These are phyloP conservation scores for Misgurnus mizolepis DNA, from an alignment of 2,113 vertebrate species.

Conservation along the genomic window DNA sequence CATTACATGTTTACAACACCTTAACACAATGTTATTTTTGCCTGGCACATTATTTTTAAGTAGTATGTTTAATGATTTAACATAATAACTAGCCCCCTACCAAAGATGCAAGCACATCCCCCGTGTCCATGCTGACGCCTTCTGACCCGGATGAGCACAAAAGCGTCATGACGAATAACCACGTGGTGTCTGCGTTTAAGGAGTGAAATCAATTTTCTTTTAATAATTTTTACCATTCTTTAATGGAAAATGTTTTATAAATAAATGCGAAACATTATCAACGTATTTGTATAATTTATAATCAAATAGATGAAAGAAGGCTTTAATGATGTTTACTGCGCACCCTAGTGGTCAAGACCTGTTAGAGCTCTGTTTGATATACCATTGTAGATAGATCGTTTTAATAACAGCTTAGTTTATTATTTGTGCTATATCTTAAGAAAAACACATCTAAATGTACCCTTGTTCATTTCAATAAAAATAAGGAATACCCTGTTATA, in stretches of 20 bases:
- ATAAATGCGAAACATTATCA: too few species aligned
- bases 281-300: too few species aligned
- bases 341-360: not conserved
- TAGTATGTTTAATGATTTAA: not conserved
- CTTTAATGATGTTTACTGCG: not conserved
- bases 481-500: too few species aligned
- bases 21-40: not conserved
- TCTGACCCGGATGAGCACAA: constrained; percentile 31
- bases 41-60: not conserved
- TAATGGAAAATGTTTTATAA: too few species aligned
- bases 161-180: not conserved
- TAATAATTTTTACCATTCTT: too few species aligned
- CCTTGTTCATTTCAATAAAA: too few species aligned
- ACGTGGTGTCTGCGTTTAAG: not conserved
- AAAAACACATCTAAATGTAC: too few species aligned
- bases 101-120: constrained; percentile 62
- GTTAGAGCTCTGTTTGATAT: not conserved
- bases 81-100: constrained; percentile 53
- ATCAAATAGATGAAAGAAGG: too few species aligned
- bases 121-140: constrained; percentile 48
- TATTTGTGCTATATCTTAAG: too few species aligned
- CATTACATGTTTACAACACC: too few species aligned
- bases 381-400: not conserved
- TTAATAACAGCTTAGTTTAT: too few species aligned
- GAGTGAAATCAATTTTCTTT: too few species aligned